Evolutionary conservation across 2,113 vertebrate species (phyloP).

Genomic region (Syngnathus scovelli): DNA sequence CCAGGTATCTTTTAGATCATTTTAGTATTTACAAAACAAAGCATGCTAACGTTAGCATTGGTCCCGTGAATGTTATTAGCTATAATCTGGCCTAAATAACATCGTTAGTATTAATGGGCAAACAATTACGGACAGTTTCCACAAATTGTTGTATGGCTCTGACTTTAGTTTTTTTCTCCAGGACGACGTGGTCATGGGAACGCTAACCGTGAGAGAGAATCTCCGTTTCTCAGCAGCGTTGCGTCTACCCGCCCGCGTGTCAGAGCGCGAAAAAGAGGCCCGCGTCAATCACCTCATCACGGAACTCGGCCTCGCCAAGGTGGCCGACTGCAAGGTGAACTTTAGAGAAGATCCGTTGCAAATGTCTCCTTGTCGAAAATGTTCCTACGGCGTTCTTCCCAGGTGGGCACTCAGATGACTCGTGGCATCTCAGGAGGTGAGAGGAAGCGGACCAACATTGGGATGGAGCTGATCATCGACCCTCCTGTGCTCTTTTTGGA

Average conservation of each 20-base stretch:
- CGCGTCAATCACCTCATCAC: constrained; percentile 78
- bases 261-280: constrained; percentile 74
- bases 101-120: not conserved
- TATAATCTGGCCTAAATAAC: not conserved
- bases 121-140: not conserved
- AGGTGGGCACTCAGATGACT: constrained; percentile 87
- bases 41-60: too few species aligned
- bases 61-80: not conserved
- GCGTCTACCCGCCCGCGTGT: constrained; percentile 78
- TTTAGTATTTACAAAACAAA: not conserved
- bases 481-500: constrained; percentile 89
- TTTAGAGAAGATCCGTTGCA: not conserved
- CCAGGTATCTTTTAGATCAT: constrained; percentile 69
- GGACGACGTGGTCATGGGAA: constrained; percentile 94
- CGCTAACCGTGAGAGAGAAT: constrained; percentile 90
- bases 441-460: constrained; percentile 89
- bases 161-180: constrained; percentile 30
- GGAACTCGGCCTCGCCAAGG: constrained; percentile 83
- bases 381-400: not conserved
- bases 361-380: not conserved
- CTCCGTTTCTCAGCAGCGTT: constrained; percentile 89
- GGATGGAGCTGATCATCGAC: constrained; percentile 91
- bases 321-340: constrained; percentile 86
- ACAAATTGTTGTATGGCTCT: not conserved
- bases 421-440: constrained; percentile 92